These are phyloP conservation scores for Eumaeus atala DNA, from an alignment of 1,140 invertebrate species.

Conservation along the genomic window DNA sequence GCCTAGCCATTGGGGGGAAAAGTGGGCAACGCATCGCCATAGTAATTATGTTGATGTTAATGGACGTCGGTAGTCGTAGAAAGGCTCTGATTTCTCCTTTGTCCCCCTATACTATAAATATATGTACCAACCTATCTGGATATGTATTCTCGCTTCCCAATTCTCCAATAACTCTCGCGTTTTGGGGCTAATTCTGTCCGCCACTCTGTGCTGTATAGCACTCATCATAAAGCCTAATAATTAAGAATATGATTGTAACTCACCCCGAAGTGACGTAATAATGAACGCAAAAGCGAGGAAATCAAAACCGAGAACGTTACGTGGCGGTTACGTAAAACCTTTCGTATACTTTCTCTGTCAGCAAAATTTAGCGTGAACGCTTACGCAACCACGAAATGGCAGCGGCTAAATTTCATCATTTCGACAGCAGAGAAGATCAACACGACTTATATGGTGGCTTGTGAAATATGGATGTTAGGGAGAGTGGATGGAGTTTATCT, in stretches of 20 bases:
- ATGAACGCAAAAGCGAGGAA: constrained; percentile 67
- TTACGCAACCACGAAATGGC: constrained; percentile 67
- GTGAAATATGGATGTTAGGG: constrained; percentile 14
- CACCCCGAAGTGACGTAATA: constrained; percentile 22
- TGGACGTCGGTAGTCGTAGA: no score
- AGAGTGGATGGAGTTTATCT: constrained; percentile 4
- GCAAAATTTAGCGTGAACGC: constrained; percentile 68
- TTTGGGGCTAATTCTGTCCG: no score
- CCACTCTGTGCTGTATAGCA: no score
- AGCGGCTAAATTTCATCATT: constrained; percentile 71
- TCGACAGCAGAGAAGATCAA: constrained; percentile 55
- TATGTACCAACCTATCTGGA: no score
- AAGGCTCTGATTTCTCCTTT: no score
- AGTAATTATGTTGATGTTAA: no score
- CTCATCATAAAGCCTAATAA: no score
- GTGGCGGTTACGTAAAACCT: constrained; percentile 67
- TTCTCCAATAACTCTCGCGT: no score
- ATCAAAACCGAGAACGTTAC: constrained; percentile 69
- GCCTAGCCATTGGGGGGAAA: no score
- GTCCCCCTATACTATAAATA: no score
- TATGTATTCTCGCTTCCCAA: no score
- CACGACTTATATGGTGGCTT: constrained; percentile 43
- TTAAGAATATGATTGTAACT: constrained; percentile 22
- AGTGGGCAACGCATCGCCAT: no score
- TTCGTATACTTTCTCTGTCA: constrained; percentile 73